Percentiles rank a stretch among this genome's conserved stretches.
These are phyloP conservation scores for Grus americana DNA, from an alignment of 2,113 vertebrate species.

Conservation along the genomic window DNA sequence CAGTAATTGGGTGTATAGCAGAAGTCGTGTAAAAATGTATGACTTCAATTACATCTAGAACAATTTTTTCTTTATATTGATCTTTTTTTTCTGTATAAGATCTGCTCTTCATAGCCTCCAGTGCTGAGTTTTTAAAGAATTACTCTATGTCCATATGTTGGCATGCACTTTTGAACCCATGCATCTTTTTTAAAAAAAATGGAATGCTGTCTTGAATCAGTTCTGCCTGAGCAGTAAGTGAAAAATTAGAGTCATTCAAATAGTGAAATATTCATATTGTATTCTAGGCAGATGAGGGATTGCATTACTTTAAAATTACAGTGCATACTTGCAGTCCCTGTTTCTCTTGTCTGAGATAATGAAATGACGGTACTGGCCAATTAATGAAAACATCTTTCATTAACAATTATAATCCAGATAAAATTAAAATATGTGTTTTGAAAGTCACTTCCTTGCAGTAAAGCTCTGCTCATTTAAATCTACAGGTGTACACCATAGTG, in stretches of 20 bases:
- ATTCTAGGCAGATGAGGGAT: constrained; percentile 15
- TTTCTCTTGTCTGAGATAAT: constrained; percentile 51
- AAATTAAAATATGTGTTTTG: constrained; percentile 2
- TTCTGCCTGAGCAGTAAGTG: constrained; percentile 8
- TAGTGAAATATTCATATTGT: constrained; percentile 23
- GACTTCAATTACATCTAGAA: constrained; percentile 80
- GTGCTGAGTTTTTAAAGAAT: constrained; percentile 69
- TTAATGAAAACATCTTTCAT: constrained; percentile 57
- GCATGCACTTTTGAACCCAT: constrained; percentile 57
- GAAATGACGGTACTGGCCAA: constrained; percentile 39
- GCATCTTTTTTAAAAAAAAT: not conserved
- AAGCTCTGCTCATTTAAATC: not conserved
- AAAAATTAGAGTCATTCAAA: constrained; percentile 14
- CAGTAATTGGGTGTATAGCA: constrained; percentile 80
- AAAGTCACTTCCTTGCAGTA: not conserved
- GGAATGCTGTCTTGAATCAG: not conserved
- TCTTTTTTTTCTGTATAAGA: constrained; percentile 65
- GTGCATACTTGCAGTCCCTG: not conserved
- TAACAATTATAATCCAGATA: constrained; percentile 53
- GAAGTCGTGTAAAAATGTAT: constrained; percentile 81
- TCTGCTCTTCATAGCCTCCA: constrained; percentile 68
- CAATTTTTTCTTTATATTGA: constrained; percentile 78
- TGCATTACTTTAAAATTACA: not conserved
- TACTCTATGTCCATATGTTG: constrained; percentile 65
- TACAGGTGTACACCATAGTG: not conserved